A percentile compares a stretch with the other conserved stretches of the same genome.
These are phyloP conservation scores for Amblyjoppa fuscipennis DNA, from an alignment of 2,888 invertebrate genomes.

Conservation along the genomic window DNA sequence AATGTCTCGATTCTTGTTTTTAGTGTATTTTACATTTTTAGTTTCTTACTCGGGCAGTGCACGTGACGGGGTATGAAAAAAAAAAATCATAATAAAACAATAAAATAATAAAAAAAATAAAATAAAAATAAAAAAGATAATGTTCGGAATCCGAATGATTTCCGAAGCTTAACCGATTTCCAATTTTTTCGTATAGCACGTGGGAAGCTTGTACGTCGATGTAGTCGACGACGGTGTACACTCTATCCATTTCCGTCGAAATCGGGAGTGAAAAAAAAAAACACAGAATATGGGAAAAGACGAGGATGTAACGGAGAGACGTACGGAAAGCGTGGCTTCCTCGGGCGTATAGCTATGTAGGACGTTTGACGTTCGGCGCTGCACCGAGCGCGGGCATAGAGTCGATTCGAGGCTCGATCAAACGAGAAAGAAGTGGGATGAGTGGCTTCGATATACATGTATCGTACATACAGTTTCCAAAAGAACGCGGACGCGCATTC, in stretches of 20 bases:
- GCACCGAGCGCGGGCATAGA: conserved; percentile 1
- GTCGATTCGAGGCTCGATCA: conserved; percentile 51
- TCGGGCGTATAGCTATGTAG: neutral
- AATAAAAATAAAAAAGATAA: neutral
- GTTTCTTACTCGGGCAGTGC: neutral
- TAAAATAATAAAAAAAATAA: too few relatives aligned
- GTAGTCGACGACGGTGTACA: conserved; percentile 4
- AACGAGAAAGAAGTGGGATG: conserved; percentile 33
- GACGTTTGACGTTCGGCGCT: conserved; percentile 33
- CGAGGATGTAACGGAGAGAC: neutral
- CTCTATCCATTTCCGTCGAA: neutral
- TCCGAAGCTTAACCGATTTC: conserved; percentile 76
- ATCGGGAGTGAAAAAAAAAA: neutral
- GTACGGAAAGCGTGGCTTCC: neutral
- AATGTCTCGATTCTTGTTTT: neutral
- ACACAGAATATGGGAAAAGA: neutral
- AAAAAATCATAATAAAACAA: neutral
- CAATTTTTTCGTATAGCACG: conserved; percentile 71
- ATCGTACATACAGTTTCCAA: conserved; percentile 22
- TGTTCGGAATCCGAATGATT: neutral
- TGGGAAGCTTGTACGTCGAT: neutral
- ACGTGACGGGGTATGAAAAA: neutral
- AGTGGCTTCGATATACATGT: neutral
- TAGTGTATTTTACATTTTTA: neutral
- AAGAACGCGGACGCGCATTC: conserved; percentile 33